Evolutionary conservation across 37 sponge, comb jelly and placozoan genomes (phyloP), one percentile per base, ranked within the genome.

Genomic region (Theonella swinhoei): DNA sequence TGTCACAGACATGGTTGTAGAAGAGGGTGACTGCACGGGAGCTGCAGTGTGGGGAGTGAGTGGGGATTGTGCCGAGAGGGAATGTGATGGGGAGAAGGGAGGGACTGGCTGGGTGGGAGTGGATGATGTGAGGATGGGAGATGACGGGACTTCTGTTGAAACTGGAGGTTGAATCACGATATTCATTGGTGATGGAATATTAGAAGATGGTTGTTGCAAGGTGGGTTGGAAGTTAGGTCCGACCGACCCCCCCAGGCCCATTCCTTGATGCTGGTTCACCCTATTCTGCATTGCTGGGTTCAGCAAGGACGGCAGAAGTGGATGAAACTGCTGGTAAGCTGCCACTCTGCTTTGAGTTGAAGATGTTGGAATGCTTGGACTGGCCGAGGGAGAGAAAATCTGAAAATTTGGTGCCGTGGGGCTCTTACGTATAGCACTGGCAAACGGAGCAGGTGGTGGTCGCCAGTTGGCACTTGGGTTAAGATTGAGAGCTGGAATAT

Each of bases 141-240:
- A 14, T 7, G 54, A 47, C 7, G 54, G 54, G n/a, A n/a, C n/a
- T n/a, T n/a, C n/a, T n/a, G n/a, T n/a, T n/a, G n/a, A n/a, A 7
- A 7, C 26, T 31, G 76, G 67, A n/a, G 76, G 67, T 29, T 83
- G 84, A 19, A 75, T 74, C 42, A 83, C 74, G 76, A 83, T 42
- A 30, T 74, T 75, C 84, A 83, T 75, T 2, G 75, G 84, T 31
- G 84, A 76, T 26, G 75, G 68, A 22, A n/a, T 35, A 35, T 4
- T 40, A 33, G 29, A 22, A 33, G 19, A 31, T 20, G 20, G 20
- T 1, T 25, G 32, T 5, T 54, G 34, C 3, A 62, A 34, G 2
- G 61, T 26, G 24, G 54, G 54, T 7, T 7, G 54, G 54, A 47
- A 17, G 14, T 47, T 47, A 17, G 54, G 54, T n/a, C n/a, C n/a